phyloP scores from a whole-genome alignment of 2,888 invertebrate species.

The Leptinotarsa rubiginosa region DNA sequence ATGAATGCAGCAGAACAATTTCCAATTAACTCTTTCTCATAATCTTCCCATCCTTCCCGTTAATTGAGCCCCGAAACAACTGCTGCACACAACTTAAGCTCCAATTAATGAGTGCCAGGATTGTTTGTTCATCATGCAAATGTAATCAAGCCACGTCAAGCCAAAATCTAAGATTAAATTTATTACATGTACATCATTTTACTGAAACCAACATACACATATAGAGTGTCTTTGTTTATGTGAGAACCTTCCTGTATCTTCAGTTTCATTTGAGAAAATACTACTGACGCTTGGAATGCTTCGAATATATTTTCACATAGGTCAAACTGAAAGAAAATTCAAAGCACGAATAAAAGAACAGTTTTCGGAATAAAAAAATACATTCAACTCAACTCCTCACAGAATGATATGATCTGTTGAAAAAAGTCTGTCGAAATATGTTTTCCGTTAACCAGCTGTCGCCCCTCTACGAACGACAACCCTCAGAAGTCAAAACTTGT shows the following conservation, averaged over 20 bases:
- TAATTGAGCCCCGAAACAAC: constrained; percentile 61
- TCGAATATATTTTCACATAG: too few relatives aligned
- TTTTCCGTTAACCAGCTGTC: too few relatives aligned
- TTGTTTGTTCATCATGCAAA: constrained; percentile 36
- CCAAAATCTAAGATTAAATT: background rate
- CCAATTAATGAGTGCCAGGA: constrained; percentile 60
- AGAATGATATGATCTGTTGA: too few relatives aligned
- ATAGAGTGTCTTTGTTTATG: background rate
- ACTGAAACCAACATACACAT: background rate
- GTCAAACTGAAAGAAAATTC: too few relatives aligned
- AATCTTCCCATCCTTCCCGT: constrained; percentile 61
- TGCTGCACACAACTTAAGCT: constrained; percentile 59
- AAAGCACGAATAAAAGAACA: too few relatives aligned
- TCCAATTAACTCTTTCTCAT: constrained; percentile 65
- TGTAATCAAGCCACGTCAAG: constrained; percentile 5
- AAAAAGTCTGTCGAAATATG: too few relatives aligned
- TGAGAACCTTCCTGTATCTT: background rate
- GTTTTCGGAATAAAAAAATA: too few relatives aligned
- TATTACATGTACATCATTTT: background rate
- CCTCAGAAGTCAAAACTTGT: too few relatives aligned
- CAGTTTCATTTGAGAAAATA: background rate
- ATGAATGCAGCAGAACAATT: constrained; percentile 59
- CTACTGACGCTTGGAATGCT: too few relatives aligned
- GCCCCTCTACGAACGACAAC: too few relatives aligned
- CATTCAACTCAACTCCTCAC: too few relatives aligned